Conservation (phyloP, 2,113 vertebrate species). For the Heptranchias perlo region DNA sequence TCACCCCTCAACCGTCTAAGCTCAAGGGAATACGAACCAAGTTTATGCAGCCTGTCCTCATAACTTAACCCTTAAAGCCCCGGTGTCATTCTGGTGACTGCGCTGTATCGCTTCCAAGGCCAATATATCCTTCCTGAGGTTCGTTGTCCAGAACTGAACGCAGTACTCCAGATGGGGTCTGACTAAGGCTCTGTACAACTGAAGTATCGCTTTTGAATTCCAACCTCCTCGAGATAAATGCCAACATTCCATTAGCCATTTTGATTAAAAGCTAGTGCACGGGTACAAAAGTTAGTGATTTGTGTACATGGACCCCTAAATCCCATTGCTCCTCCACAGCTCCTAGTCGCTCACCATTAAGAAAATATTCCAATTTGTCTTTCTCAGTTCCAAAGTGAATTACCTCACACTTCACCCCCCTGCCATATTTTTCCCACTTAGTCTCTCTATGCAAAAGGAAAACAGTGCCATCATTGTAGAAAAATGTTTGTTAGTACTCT, state of each 20-base stretch:
- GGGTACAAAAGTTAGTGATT: too few relatives aligned
- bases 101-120: background rate
- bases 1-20: background rate
- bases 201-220: background rate
- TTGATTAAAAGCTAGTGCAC: too few relatives aligned
- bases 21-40: background rate
- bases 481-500: background rate
- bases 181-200: background rate
- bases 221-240: background rate
- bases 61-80: background rate
- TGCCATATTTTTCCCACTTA: background rate
- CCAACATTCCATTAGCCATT: background rate
- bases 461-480: background rate
- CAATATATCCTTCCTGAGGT: background rate
- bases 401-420: background rate
- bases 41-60: background rate
- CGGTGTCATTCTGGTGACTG: too few relatives aligned
- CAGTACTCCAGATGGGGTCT: background rate
- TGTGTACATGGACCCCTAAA: background rate
- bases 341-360: background rate
- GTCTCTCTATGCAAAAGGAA: background rate
- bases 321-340: background rate
- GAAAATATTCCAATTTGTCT: background rate
- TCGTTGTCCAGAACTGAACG: background rate
- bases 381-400: background rate